Evolutionary conservation across 2,113 vertebrate species (phyloP).

Genomic region (Aldabrachelys gigantea): DNA sequence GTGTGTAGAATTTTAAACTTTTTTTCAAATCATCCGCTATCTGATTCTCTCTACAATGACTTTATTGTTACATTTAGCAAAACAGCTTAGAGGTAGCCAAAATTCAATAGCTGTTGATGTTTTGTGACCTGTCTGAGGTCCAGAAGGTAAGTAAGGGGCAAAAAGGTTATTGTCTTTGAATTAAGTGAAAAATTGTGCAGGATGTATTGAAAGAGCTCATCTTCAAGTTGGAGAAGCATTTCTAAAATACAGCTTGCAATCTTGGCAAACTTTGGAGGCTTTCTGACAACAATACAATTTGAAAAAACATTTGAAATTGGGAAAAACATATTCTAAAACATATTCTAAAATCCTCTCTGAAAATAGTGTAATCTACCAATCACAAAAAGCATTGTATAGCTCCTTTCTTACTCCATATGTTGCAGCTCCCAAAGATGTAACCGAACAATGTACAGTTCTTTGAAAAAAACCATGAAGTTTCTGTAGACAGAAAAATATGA

Average conservation of each 20-base stretch:
- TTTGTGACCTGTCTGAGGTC: neutral
- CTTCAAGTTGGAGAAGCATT: neutral
- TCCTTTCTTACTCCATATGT: neutral
- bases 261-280: neutral
- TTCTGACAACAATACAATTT: neutral
- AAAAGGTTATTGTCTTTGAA: conserved; percentile 47
- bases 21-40: neutral
- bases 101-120: conserved; percentile 36
- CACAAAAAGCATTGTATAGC: neutral
- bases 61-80: conserved; percentile 44
- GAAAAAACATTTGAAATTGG: neutral
- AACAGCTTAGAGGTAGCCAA: conserved; percentile 13
- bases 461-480: neutral
- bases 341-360: neutral
- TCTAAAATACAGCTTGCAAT: neutral
- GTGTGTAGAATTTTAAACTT: neutral
- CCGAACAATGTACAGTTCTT: neutral
- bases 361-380: neutral
- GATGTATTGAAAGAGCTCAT: neutral
- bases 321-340: neutral
- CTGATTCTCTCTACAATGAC: neutral
- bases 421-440: neutral
- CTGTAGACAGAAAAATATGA: neutral
- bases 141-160: conserved; percentile 17
- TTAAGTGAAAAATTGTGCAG: neutral